Conservation (phyloP, 1,140 invertebrate species). For the Nixonia krombeini region DNA sequence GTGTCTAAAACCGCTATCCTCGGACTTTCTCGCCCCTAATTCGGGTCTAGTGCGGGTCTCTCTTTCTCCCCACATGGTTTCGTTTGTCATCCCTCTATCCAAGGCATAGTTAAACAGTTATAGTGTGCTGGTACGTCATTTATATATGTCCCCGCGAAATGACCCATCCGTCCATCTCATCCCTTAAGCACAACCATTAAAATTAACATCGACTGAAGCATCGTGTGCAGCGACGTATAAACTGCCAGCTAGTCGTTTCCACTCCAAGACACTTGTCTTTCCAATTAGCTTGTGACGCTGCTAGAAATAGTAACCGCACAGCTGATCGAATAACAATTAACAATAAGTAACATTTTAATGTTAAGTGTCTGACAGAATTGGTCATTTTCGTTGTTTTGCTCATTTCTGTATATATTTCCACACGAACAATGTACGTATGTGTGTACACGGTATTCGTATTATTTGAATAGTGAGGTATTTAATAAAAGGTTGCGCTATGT, state of each 20-base stretch:
- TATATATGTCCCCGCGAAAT: slow-evolving; percentile 70
- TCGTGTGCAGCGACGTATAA: slow-evolving; percentile 45
- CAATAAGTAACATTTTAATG: too few species aligned
- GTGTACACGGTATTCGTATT: too few species aligned
- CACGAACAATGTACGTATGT: too few species aligned
- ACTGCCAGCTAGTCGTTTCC: slow-evolving; percentile 48
- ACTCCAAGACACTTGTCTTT: slow-evolving; percentile 53
- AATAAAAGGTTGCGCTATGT: slow-evolving; percentile 53
- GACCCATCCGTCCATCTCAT: slow-evolving; percentile 69
- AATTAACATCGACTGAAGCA: slow-evolving; percentile 63
- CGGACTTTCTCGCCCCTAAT: slow-evolving; percentile 61
- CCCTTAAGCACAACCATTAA: slow-evolving; percentile 69
- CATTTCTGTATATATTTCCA: too few species aligned
- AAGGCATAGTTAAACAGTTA: slow-evolving; percentile 56
- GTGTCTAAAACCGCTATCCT: slow-evolving; percentile 63
- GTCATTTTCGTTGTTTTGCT: too few species aligned
- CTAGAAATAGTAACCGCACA: too few species aligned
- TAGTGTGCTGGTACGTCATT: slow-evolving; percentile 68
- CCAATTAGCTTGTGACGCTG: slow-evolving; percentile 42
- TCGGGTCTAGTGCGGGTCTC: slow-evolving; percentile 46
- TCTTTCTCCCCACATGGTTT: slow-evolving; percentile 25
- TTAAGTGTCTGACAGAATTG: too few species aligned
- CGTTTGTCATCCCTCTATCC: slow-evolving; percentile 36
- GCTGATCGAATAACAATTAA: too few species aligned
- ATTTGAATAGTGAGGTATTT: slow-evolving; percentile 40